Conservation (phyloP, 2,113 vertebrate genomes). For the Dicerorhinus sumatrensis region DNA sequence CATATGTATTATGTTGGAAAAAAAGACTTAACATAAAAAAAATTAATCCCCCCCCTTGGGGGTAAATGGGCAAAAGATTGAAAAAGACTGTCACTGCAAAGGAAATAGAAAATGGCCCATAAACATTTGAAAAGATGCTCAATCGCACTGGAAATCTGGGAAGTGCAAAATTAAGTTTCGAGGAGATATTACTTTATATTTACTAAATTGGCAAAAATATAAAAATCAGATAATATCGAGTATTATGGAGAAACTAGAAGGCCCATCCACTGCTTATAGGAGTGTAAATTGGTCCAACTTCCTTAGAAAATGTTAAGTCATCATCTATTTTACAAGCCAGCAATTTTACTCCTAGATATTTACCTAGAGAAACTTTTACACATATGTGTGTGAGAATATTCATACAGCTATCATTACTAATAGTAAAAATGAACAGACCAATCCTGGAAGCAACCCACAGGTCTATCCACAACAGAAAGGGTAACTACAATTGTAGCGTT, state of each 20-base stretch:
- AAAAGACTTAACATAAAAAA: background rate
- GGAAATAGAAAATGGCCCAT: background rate
- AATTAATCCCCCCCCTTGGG: background rate
- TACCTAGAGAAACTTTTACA: background rate
- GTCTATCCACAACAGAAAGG: background rate
- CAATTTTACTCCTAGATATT: background rate
- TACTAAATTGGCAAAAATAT: background rate
- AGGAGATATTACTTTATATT: background rate
- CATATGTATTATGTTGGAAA: background rate
- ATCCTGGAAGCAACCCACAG: background rate
- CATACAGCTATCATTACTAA: background rate
- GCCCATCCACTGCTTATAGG: background rate
- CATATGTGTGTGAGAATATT: background rate
- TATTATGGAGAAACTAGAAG: background rate
- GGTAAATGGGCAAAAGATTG: background rate
- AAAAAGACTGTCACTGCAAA: background rate
- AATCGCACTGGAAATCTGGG: background rate
- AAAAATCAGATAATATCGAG: background rate
- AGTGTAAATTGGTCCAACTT: background rate
- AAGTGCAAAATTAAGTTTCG: background rate
- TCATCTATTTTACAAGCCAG: background rate
- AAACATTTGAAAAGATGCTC: constrained; percentile 8
- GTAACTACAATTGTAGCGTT: background rate
- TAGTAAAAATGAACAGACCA: background rate
- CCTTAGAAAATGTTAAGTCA: constrained; percentile 9